Evolutionary conservation across 2,888 invertebrate species (phyloP).

Genomic region (Conops quadrifasciatus): DNA sequence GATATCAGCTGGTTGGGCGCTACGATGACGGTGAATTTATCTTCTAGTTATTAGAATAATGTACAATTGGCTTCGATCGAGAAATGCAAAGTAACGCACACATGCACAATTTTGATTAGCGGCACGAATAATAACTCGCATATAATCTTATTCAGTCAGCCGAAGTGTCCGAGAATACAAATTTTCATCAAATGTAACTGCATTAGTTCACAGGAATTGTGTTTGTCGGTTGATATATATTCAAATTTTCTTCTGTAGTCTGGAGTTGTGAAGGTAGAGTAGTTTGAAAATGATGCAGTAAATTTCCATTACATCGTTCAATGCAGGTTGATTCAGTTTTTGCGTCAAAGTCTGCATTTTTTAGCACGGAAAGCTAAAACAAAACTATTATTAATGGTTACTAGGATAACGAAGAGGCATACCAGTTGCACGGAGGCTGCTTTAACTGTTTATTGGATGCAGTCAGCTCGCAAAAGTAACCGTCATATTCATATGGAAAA

Average conservation of each 20-base stretch:
- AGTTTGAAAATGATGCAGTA: slow-evolving; percentile 47
- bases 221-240: slow-evolving; percentile 25
- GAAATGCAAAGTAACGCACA: background rate
- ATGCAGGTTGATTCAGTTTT: slow-evolving; percentile 33
- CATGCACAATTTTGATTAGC: background rate
- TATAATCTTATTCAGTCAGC: background rate
- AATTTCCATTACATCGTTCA: slow-evolving; percentile 44
- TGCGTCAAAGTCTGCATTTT: slow-evolving; percentile 46
- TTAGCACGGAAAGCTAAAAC: slow-evolving; percentile 40
- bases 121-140: background rate
- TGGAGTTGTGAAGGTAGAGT: slow-evolving; percentile 47
- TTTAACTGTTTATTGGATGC: slow-evolving; percentile 41
- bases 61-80: background rate
- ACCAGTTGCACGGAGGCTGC: slow-evolving; percentile 32
- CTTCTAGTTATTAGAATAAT: slow-evolving; percentile 4
- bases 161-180: background rate
- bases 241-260: slow-evolving; percentile 48
- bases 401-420: slow-evolving; percentile 8
- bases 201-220: background rate
- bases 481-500: slow-evolving; percentile 33
- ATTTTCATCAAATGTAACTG: background rate
- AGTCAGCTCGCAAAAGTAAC: slow-evolving; percentile 44
- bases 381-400: background rate
- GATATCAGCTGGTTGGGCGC: slow-evolving; percentile 2
- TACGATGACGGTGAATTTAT: background rate